phyloP scores from a whole-genome alignment of 2,113 vertebrate genomes.

The Malurus alboscapulatus region DNA sequence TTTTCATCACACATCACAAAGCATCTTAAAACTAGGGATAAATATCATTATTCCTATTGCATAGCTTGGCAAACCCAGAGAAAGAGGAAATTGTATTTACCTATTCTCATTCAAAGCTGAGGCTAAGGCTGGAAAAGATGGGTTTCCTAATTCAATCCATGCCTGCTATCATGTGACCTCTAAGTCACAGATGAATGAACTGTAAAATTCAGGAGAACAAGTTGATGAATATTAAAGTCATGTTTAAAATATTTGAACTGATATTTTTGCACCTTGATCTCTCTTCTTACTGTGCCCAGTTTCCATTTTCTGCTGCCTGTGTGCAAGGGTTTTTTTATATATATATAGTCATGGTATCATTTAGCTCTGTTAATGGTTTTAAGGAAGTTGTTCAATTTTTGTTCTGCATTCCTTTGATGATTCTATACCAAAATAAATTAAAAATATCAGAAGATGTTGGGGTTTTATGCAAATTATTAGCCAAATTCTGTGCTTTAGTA shows the following conservation, averaged over 20 bases:
- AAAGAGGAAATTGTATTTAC: background rate
- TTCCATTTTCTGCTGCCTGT: conserved; percentile 13
- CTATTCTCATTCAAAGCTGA: background rate
- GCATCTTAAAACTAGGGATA: background rate
- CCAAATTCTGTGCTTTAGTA: background rate
- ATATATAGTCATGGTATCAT: background rate
- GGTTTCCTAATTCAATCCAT: background rate
- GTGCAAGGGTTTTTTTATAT: background rate
- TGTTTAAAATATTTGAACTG: conserved; percentile 11
- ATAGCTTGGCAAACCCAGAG: background rate
- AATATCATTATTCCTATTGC: background rate
- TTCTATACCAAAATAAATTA: conserved; percentile 9
- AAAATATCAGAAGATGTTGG: background rate
- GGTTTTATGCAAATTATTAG: background rate
- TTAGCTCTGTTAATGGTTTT: background rate
- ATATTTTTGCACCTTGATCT: conserved; percentile 36
- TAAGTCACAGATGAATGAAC: conserved; percentile 34
- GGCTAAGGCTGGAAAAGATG: background rate
- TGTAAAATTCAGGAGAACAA: conserved; percentile 14
- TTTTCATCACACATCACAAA: background rate
- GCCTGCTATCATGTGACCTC: background rate
- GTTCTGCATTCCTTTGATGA: conserved; percentile 11
- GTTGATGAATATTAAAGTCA: conserved; percentile 33
- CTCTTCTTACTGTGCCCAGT: background rate
- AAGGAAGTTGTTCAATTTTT: background rate